Evolutionary conservation across 2,888 invertebrate species (phyloP).

Genomic region (Microctonus brassicae): DNA sequence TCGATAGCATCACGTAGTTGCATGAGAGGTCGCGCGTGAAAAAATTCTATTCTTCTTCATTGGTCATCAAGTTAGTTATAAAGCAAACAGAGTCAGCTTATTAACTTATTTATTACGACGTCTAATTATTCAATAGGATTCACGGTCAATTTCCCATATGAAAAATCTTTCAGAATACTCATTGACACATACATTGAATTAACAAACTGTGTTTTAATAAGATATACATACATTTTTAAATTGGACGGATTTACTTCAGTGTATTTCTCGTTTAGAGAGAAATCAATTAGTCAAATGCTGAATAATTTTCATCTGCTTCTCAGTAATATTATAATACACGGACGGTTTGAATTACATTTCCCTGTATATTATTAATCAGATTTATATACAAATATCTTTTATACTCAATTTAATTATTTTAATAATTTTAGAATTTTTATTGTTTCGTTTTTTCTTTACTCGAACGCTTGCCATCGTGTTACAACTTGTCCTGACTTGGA

Average conservation of each 20-base stretch:
- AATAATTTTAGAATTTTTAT: constrained; percentile 17
- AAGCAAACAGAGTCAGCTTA: background rate
- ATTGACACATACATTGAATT: background rate
- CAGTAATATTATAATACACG: background rate
- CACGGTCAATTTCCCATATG: background rate
- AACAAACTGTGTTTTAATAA: background rate
- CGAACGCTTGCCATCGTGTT: constrained; percentile 65
- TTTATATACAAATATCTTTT: constrained; percentile 31
- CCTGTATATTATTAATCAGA: background rate
- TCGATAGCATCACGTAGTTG: background rate
- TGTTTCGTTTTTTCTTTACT: constrained; percentile 55
- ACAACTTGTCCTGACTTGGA: constrained; percentile 65
- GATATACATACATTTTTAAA: background rate
- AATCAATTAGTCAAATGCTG: background rate
- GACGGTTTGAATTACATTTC: constrained; percentile 3
- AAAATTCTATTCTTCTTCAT: background rate
- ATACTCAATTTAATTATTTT: constrained; percentile 33
- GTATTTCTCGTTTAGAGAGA: background rate
- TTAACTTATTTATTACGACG: background rate
- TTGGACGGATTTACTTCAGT: background rate
- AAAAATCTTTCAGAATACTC: background rate
- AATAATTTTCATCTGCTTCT: background rate
- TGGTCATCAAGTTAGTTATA: background rate
- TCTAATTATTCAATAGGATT: background rate
- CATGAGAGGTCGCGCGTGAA: background rate